These are phyloP conservation scores for Psococerastis gibbosa DNA, from an alignment of 2,888 invertebrate genomes.

Conservation along the genomic window DNA sequence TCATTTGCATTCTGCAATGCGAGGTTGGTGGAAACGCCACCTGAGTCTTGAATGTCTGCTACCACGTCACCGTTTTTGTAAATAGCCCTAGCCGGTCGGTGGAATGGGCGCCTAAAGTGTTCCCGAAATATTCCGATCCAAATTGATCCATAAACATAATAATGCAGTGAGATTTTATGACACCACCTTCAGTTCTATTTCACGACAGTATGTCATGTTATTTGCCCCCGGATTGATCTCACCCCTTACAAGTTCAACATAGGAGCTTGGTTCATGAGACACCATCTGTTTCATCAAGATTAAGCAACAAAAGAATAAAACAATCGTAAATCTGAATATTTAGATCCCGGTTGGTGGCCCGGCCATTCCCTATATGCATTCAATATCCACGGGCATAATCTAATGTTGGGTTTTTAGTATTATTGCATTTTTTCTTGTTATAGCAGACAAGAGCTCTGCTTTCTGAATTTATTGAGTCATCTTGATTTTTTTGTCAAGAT, in stretches of 20 bases:
- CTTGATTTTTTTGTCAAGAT: too few species aligned
- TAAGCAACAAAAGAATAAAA: slow-evolving; percentile 11
- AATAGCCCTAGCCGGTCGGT: too few species aligned
- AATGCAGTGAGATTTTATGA: slow-evolving; percentile 8
- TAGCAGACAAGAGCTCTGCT: too few species aligned
- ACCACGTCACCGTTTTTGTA: too few species aligned
- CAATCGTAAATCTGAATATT: slow-evolving; percentile 10
- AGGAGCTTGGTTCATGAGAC: background rate
- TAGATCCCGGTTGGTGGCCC: slow-evolving; percentile 3
- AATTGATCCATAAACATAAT: slow-evolving; percentile 10
- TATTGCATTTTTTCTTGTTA: too few species aligned
- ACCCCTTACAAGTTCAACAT: slow-evolving; percentile 3
- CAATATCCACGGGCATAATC: background rate
- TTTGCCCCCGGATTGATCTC: background rate
- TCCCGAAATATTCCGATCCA: background rate
- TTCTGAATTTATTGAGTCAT: too few species aligned
- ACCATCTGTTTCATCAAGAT: slow-evolving; percentile 10
- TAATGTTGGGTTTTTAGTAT: background rate
- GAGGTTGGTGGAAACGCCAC: too few species aligned
- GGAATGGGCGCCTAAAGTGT: too few species aligned
- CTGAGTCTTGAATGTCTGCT: too few species aligned
- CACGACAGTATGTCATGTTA: background rate
- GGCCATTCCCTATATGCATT: background rate
- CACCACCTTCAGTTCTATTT: slow-evolving; percentile 5
- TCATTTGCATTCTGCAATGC: too few species aligned